Conservation (phyloP, 1,140 invertebrate genomes). For the Zaprionus lachaisei region DNA sequence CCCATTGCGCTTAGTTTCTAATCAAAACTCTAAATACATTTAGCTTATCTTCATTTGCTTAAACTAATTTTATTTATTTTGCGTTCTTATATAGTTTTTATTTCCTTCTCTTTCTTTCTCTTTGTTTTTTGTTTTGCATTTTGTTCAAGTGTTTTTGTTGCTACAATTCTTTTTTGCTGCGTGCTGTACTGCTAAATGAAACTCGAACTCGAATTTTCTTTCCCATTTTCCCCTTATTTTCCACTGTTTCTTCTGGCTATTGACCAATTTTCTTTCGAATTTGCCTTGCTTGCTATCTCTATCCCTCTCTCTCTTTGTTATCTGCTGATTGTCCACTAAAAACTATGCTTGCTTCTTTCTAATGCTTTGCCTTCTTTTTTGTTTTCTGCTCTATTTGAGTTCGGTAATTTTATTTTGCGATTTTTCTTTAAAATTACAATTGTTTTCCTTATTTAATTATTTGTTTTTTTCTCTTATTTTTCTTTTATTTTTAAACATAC, state of each 20-base stretch:
- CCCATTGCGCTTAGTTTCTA: constrained; percentile 63
- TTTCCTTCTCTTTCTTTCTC: constrained; percentile 1
- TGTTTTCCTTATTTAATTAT: constrained; percentile 26
- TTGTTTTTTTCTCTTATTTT: constrained; percentile 16
- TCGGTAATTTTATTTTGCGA: constrained; percentile 31
- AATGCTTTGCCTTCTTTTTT: constrained; percentile 45
- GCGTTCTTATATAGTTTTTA: constrained; percentile 18
- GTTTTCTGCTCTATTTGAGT: constrained; percentile 42
- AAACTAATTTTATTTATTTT: constrained; percentile 58
- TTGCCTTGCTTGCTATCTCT: constrained; percentile 28
- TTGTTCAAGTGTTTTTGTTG: constrained; percentile 32
- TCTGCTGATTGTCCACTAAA: constrained; percentile 80
- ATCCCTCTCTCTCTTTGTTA: constrained; percentile 45
- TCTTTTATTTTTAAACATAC: constrained; percentile 50
- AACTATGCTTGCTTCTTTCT: constrained; percentile 76
- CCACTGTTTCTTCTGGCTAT: constrained; percentile 28
- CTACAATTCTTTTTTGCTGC: constrained; percentile 19
- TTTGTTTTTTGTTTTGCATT: constrained; percentile 5
- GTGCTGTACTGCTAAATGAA: constrained; percentile 16
- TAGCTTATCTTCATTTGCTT: constrained; percentile 68
- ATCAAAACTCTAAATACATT: constrained; percentile 82
- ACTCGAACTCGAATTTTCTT: constrained; percentile 10
- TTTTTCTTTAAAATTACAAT: constrained; percentile 44
- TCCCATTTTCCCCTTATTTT: background rate
- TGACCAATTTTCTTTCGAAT: constrained; percentile 38